Evolutionary conservation across 2,113 vertebrate genomes (phyloP), one percentile per base, ranked within the genome.

Genomic region (Antechinus flavipes): DNA sequence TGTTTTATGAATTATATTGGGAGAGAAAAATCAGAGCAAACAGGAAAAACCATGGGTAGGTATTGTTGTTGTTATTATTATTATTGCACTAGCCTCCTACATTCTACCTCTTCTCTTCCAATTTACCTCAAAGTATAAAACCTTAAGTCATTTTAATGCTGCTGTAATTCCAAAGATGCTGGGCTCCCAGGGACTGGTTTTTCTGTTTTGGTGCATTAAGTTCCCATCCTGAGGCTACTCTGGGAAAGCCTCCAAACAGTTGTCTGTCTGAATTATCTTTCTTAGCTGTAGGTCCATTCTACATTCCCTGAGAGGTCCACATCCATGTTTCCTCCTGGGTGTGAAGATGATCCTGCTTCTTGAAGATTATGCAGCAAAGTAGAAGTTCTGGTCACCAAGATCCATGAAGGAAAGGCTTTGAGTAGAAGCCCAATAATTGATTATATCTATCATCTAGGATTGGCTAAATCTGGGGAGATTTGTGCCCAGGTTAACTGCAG

Each of bases 111-210:
- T 10, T 76, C 61, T 76, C 61, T 76, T 76, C 61, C 35, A 76
- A 68, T 68, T 68, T 68, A 14, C 30, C 12, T 68, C 94, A 11
- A n/a, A 30, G 26, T 35, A 23, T 97, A 52, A 94, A 94, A 95
- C 94, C 92, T 89, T 96, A 56, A 22, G 52, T 30, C n/a, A 2
- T 90, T 22, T 46, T 9, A 90, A 46, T 47, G n/a, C 22, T 90
- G 42, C 6, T 22, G 89, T 90, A 24, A 90, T 6, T 27, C 58
- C 27, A 30, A 61, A 35, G 27, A 11, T 30, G 26, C 9, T 10
- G 27, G 30, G 30, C 12, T 35, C 58, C 10, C 58, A 35, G 3
- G 30, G 12, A 3, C 11, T 0, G 27, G 58, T 68, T 27, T 58
- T 26, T 24, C 56, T 58, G 1, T 58, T 27, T 58, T 58, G 56